Evolutionary conservation across 2,113 vertebrate genomes (phyloP).

Genomic region (Morone chrysops): DNA sequence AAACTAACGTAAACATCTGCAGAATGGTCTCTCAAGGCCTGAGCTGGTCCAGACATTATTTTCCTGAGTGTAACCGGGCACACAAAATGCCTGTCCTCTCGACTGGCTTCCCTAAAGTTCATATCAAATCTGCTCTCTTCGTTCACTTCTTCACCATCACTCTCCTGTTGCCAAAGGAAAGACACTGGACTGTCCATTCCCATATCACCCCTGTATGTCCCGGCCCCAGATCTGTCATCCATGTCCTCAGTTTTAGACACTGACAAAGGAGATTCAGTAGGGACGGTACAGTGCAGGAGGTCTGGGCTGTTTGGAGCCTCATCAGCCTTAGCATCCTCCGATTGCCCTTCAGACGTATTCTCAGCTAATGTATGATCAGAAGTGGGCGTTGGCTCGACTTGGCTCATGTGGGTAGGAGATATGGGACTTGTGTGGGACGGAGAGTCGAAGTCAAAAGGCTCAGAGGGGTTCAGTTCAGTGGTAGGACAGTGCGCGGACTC

Average conservation of each 20-base stretch:
- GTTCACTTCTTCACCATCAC: constrained; percentile 44
- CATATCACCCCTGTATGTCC: not conserved
- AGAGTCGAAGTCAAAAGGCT: not conserved
- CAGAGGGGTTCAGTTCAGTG: not conserved
- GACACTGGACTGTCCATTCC: constrained; percentile 44
- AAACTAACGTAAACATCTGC: not conserved
- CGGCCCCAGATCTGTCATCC: not conserved
- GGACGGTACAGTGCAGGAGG: not conserved
- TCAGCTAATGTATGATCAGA: constrained; percentile 46
- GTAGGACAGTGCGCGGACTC: not conserved
- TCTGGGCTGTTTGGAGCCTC: constrained; percentile 26
- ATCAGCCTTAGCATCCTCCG: constrained; percentile 16
- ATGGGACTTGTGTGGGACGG: not conserved
- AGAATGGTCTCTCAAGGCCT: constrained; percentile 40
- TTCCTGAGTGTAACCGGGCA: constrained; percentile 69
- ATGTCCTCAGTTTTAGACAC: constrained; percentile 4
- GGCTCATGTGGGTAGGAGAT: constrained; percentile 7
- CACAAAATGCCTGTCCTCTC: constrained; percentile 67
- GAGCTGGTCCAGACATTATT: constrained; percentile 53
- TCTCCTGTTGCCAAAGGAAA: constrained; percentile 49
- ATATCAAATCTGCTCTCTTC: constrained; percentile 31
- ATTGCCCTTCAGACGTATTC: constrained; percentile 32
- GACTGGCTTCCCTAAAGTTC: constrained; percentile 43
- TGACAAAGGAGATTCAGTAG: constrained; percentile 17
- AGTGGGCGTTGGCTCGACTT: constrained; percentile 6